phyloP scores from a whole-genome alignment of 2,113 vertebrate genomes.

The Engraulis encrasicolus region DNA sequence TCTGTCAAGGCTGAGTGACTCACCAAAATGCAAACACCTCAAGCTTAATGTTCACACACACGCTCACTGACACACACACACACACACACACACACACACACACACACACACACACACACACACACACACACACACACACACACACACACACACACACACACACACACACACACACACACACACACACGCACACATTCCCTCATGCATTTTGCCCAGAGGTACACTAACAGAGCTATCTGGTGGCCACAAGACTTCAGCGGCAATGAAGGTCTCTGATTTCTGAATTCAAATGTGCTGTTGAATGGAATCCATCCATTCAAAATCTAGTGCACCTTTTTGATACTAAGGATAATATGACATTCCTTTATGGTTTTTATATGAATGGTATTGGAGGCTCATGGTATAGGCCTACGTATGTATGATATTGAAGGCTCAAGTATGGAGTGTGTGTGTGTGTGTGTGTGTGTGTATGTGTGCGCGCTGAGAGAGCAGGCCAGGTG shows the following conservation, averaged over 20 bases:
- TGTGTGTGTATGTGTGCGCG: slow-evolving; percentile 27
- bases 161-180: slow-evolving; percentile 15
- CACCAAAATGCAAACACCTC: slow-evolving; percentile 44
- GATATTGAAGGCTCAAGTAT: slow-evolving; percentile 38
- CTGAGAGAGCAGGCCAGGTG: background rate
- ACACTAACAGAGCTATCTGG: background rate
- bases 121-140: slow-evolving; percentile 18
- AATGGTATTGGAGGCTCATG: background rate
- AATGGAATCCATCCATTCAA: slow-evolving; percentile 21
- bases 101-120: background rate
- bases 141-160: slow-evolving; percentile 19
- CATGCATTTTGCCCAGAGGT: background rate
- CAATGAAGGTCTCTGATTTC: background rate
- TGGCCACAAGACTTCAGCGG: background rate
- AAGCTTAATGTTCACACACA: slow-evolving; percentile 37
- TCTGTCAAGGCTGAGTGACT: slow-evolving; percentile 61
- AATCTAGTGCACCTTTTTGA: background rate
- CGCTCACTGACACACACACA: slow-evolving; percentile 13
- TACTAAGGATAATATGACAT: background rate
- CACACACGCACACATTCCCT: slow-evolving; percentile 20
- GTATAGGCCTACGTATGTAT: no score
- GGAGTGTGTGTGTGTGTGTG: slow-evolving; percentile 28
- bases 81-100: slow-evolving; percentile 26
- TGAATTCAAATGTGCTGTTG: background rate
- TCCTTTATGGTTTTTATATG: background rate